Evolutionary conservation across 2,797 vertebrate species (phyloP).

Genomic region (Tarsius wallacei): DNA sequence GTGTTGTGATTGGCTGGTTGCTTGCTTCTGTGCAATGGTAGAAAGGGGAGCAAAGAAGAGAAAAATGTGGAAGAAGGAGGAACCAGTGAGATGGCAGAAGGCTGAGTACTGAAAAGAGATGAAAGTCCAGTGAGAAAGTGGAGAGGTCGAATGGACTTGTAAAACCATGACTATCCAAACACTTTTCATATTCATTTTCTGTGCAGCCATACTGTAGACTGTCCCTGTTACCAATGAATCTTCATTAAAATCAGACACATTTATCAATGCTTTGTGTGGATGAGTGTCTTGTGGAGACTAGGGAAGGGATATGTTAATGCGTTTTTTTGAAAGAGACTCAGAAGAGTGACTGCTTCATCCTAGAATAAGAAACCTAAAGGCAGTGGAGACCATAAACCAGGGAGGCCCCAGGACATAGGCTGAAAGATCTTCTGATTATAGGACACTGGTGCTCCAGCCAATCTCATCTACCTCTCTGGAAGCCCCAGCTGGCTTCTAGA

Average conservation of each 20-base stretch:
- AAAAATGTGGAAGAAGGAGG: background rate
- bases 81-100: background rate
- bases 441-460: rapidly evolving
- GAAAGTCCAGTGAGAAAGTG: background rate
- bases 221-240: background rate
- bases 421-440: background rate
- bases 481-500: background rate
- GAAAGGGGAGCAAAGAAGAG: background rate
- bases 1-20: background rate
- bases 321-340: background rate
- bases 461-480: background rate
- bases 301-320: background rate
- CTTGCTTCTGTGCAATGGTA: background rate
- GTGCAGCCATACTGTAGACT: background rate
- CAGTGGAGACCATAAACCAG: background rate
- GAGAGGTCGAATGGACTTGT: background rate
- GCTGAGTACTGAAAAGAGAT: background rate
- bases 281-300: background rate
- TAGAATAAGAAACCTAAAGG: background rate
- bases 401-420: too few relatives aligned
- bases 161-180: background rate
- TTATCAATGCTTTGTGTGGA: background rate
- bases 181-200: background rate
- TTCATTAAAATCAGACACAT: background rate
- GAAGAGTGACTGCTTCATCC: background rate